These are phyloP conservation scores for Bombus impatiens DNA, from an alignment of 1,140 invertebrate species.

Conservation along the genomic window DNA sequence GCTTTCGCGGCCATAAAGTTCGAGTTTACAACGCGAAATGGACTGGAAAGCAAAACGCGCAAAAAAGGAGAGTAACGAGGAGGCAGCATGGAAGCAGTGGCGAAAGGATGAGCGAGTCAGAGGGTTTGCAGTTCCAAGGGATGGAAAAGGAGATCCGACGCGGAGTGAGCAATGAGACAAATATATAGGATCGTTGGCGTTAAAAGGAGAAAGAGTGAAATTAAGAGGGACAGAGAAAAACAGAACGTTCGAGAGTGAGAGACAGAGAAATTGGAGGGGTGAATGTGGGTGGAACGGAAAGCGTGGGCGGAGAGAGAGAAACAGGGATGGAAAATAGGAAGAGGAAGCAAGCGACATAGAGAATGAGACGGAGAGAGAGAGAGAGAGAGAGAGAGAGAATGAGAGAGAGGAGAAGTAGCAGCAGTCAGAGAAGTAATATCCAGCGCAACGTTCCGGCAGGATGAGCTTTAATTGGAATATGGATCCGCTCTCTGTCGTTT, in stretches of 20 bases:
- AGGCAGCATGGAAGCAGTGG: conserved; percentile 58
- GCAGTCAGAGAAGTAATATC: conserved; percentile 72
- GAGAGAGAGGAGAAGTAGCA: conserved; percentile 32
- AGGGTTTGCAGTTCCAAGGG: neutral
- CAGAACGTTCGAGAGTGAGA: conserved; percentile 14
- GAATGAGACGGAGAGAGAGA: conserved; percentile 17
- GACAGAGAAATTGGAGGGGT: conserved; percentile 46
- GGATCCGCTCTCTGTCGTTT: conserved; percentile 80
- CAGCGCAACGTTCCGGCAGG: conserved; percentile 77
- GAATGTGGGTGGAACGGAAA: conserved; percentile 39
- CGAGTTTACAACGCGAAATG: conserved; percentile 81
- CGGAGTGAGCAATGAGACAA: conserved; percentile 12
- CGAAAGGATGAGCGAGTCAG: conserved; percentile 65
- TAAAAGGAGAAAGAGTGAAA: conserved; percentile 63
- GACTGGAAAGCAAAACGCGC: conserved; percentile 78
- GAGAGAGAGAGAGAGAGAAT: conserved; percentile 19
- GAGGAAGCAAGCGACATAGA: neutral
- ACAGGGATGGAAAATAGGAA: conserved; percentile 14
- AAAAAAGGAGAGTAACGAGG: conserved; percentile 67
- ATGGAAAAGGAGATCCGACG: conserved; percentile 50
- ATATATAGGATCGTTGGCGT: conserved; percentile 51
- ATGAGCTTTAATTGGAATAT: conserved; percentile 83
- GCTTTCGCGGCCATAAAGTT: conserved; percentile 79
- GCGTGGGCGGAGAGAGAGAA: conserved; percentile 17
- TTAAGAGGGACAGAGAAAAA: conserved; percentile 56